Percentiles rank a stretch among this genome's conserved stretches.
These are phyloP conservation scores for Mesitornis unicolor DNA, from an alignment of 2,113 vertebrate species.

Conservation along the genomic window DNA sequence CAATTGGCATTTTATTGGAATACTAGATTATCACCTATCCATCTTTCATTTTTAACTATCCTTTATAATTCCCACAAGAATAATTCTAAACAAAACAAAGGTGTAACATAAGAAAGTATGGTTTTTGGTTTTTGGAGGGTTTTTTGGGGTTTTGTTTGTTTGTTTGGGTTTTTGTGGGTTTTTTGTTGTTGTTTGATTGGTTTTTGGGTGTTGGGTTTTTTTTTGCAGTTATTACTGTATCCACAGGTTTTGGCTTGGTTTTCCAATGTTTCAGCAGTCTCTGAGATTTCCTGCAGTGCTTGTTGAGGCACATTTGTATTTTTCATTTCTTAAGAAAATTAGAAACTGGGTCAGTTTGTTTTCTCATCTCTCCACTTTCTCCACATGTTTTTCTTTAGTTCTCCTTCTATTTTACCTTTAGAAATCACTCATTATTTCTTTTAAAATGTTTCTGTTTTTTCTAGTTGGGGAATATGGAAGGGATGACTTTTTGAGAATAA, in stretches of 20 bases:
- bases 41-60: background rate
- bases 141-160: too few relatives aligned
- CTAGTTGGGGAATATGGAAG: background rate
- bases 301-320: background rate
- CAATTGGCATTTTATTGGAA: background rate
- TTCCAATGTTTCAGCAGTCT: background rate
- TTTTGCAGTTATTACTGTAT: background rate
- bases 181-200: too few relatives aligned
- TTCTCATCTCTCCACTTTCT: background rate
- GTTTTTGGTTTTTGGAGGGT: too few relatives aligned
- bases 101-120: background rate
- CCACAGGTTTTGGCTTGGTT: background rate
- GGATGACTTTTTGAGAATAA: background rate
- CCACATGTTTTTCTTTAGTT: background rate
- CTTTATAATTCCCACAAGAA: background rate
- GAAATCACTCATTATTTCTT: background rate
- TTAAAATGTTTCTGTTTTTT: background rate
- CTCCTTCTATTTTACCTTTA: background rate
- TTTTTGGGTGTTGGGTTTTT: too few relatives aligned
- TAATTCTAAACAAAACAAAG: background rate
- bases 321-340: background rate
- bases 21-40: background rate
- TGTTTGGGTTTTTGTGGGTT: too few relatives aligned
- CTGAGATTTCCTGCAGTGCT: background rate
- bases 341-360: slow-evolving; percentile 1